Percentiles rank a stretch among this genome's conserved stretches.
Conservation (phyloP, 1,140 invertebrate genomes). For the Steinernema feltiae region DNA sequence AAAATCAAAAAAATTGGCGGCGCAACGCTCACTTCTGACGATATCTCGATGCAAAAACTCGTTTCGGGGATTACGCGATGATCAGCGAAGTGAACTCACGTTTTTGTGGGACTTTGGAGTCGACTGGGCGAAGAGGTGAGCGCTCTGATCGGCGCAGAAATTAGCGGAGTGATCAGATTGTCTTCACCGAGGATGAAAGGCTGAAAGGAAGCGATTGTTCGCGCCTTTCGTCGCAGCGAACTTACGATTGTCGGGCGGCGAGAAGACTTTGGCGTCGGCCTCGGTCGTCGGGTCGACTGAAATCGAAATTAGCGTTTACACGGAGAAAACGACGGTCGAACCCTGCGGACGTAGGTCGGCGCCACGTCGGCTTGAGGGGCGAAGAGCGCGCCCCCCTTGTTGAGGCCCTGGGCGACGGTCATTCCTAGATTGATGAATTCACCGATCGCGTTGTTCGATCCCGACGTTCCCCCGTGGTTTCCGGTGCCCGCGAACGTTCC, state of each 20-base stretch:
- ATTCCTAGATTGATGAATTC: not conserved
- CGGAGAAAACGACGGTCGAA: not conserved
- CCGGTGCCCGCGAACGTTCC: not conserved
- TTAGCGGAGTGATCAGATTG: not conserved
- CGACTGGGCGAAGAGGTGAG: not conserved
- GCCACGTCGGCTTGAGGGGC: not conserved
- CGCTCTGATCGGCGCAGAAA: not conserved
- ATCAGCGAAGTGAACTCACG: not conserved
- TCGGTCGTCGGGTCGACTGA: not conserved
- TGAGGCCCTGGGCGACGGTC: constrained; percentile 4
- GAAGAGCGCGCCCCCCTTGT: not conserved
- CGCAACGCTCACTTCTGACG: too few species aligned
- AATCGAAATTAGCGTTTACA: not conserved
- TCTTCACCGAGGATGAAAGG: not conserved
- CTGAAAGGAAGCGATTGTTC: too few species aligned
- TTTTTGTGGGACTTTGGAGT: not conserved
- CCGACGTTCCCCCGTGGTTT: not conserved
- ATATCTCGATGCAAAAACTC: too few species aligned
- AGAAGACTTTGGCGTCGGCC: not conserved
- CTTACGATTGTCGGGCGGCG: not conserved
- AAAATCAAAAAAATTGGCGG: too few species aligned
- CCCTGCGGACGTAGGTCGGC: not conserved
- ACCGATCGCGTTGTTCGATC: not conserved
- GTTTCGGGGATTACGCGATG: not conserved
- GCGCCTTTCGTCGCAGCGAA: too few species aligned